phyloP scores from a whole-genome alignment of 1,140 invertebrate species.

The Pissodes strobi region DNA sequence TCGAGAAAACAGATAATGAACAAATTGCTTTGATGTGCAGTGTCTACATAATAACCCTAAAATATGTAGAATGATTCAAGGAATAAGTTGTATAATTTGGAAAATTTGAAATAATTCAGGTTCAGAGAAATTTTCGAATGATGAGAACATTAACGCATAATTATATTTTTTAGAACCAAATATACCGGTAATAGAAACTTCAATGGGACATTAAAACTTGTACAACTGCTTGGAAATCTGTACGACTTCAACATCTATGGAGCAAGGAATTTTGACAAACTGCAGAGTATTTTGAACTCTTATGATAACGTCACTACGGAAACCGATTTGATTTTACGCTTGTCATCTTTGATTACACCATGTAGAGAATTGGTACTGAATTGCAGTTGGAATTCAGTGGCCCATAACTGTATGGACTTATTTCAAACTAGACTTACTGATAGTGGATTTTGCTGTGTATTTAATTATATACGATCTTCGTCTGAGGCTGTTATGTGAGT shows the following conservation, averaged over 20 bases:
- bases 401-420: conserved; percentile 55
- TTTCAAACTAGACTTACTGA: conserved; percentile 59
- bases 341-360: conserved; percentile 58
- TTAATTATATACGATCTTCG: conserved; percentile 57
- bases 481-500: conserved; percentile 11
- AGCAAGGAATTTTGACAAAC: conserved; percentile 8
- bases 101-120: no score
- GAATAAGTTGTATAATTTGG: no score
- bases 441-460: conserved; percentile 64
- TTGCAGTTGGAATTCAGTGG: conserved; percentile 57
- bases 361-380: conserved; percentile 58
- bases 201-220: conserved; percentile 18
- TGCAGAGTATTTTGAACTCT: conserved; percentile 38
- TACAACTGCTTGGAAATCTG: conserved; percentile 39
- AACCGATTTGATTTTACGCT: background rate
- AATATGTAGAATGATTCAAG: no score
- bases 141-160: background rate
- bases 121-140: background rate
- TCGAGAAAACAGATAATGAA: no score
- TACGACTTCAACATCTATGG: conserved; percentile 36
- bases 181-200: background rate
- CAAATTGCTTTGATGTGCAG: no score
- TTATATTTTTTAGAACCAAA: conserved; percentile 1
- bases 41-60: no score
- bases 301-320: conserved; percentile 11